Conservation (phyloP, 2,888 invertebrate genomes). For the Agrochola litura region DNA sequence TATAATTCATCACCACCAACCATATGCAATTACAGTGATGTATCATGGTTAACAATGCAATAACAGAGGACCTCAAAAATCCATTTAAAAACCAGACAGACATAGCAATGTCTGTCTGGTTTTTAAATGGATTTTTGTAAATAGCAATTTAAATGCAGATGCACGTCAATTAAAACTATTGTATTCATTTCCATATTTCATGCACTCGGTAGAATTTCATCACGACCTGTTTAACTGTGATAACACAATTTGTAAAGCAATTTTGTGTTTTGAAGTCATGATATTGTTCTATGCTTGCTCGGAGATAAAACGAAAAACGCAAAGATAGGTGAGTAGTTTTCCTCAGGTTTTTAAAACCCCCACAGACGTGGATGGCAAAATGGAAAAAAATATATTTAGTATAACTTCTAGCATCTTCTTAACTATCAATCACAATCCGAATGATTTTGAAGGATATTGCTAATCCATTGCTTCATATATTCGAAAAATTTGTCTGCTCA, state of each 20-base stretch:
- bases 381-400: neutral
- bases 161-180: conserved; percentile 39
- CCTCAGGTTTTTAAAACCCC: neutral
- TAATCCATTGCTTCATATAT: too few relatives aligned
- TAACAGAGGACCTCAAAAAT: conserved; percentile 9
- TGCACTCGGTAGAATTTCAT: conserved; percentile 29
- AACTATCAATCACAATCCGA: too few relatives aligned
- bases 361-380: neutral
- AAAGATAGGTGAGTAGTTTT: neutral
- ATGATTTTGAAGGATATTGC: too few relatives aligned
- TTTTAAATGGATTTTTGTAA: too few relatives aligned
- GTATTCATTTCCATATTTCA: conserved; percentile 44
- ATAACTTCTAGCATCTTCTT: neutral
- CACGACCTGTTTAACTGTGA: conserved; percentile 26
- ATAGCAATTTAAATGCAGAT: conserved; percentile 17
- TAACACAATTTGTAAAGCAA: conserved; percentile 42
- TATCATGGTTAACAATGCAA: conserved; percentile 10
- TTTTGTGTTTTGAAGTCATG: conserved; percentile 22
- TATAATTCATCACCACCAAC: conserved; percentile 1
- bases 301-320: neutral
- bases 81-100: conserved; percentile 21
- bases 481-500: too few relatives aligned
- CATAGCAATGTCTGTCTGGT: too few relatives aligned
- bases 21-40: neutral
- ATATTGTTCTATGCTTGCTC: neutral